phyloP scores from a whole-genome alignment of 2,888 invertebrate genomes.

The Tenthredo mesomela region DNA sequence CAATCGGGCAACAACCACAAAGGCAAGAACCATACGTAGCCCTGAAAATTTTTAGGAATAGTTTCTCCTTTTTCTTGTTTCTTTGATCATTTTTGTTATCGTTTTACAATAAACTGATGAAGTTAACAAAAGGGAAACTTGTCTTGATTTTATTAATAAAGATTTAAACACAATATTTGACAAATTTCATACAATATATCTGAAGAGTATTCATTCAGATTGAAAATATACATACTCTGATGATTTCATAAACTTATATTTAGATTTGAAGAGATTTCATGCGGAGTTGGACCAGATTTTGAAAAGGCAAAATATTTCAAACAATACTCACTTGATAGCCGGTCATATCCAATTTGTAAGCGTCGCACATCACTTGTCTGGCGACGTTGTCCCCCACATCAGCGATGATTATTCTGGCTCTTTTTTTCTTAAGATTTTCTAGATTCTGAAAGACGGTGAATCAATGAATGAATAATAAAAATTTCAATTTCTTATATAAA shows the following conservation, averaged over 20 bases:
- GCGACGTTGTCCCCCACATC: conserved; percentile 88
- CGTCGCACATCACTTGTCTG: conserved; percentile 91
- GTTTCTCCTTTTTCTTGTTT: background rate
- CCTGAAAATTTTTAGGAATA: conserved; percentile 74
- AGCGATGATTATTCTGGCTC: conserved; percentile 89
- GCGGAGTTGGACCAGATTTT: background rate
- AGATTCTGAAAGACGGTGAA: conserved; percentile 79
- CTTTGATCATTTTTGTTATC: background rate
- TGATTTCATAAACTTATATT: too few relatives aligned
- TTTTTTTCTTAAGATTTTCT: conserved; percentile 82
- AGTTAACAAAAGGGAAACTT: background rate
- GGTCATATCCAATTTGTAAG: conserved; percentile 85
- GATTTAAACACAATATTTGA: background rate
- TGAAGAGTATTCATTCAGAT: too few relatives aligned
- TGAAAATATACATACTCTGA: too few relatives aligned
- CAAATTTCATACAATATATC: background rate
- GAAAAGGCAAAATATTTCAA: background rate
- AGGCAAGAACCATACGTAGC: conserved; percentile 94
- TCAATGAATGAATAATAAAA: background rate
- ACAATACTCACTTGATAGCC: conserved; percentile 76
- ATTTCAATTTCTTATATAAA: background rate
- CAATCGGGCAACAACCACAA: conserved; percentile 84
- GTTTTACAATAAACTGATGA: background rate
- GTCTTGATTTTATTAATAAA: background rate
- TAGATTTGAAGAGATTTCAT: background rate